Evolutionary conservation across 2,113 vertebrate species (phyloP).

Genomic region (Pomatostomus ruficeps): DNA sequence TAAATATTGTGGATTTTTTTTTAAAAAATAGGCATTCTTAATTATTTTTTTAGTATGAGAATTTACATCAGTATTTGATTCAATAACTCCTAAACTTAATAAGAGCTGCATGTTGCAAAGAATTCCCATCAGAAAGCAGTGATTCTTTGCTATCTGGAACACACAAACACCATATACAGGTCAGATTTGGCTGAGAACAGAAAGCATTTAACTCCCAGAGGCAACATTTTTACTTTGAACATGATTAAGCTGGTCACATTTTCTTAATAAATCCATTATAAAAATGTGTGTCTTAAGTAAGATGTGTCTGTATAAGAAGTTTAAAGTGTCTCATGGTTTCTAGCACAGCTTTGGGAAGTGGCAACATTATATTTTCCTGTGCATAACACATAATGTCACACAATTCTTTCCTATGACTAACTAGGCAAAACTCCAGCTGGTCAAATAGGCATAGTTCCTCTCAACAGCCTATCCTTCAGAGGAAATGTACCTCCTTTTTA

Average conservation of each 20-base stretch:
- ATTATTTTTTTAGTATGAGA: constrained; percentile 51
- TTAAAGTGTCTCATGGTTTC: background rate
- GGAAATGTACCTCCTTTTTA: background rate
- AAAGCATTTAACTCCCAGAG: constrained; percentile 48
- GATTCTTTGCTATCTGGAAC: constrained; percentile 37
- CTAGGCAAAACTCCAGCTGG: background rate
- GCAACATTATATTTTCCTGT: background rate
- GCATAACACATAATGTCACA: background rate
- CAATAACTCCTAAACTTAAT: constrained; percentile 58
- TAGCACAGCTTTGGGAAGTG: background rate
- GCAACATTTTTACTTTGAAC: constrained; percentile 59
- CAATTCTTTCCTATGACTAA: background rate
- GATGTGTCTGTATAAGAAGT: background rate
- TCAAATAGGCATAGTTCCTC: background rate
- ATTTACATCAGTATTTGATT: constrained; percentile 54
- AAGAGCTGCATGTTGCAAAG: constrained; percentile 55
- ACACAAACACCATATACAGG: background rate
- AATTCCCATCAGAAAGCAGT: constrained; percentile 52
- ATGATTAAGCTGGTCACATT: constrained; percentile 52
- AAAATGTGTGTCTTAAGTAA: constrained; percentile 18
- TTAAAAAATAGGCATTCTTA: background rate
- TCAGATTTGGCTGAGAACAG: constrained; percentile 40
- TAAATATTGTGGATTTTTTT: background rate
- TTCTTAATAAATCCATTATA: constrained; percentile 62
- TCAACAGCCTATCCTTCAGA: background rate